These are phyloP conservation scores for Eleutherodactylus coqui DNA, from an alignment of 2,797 vertebrate species.

Conservation along the genomic window DNA sequence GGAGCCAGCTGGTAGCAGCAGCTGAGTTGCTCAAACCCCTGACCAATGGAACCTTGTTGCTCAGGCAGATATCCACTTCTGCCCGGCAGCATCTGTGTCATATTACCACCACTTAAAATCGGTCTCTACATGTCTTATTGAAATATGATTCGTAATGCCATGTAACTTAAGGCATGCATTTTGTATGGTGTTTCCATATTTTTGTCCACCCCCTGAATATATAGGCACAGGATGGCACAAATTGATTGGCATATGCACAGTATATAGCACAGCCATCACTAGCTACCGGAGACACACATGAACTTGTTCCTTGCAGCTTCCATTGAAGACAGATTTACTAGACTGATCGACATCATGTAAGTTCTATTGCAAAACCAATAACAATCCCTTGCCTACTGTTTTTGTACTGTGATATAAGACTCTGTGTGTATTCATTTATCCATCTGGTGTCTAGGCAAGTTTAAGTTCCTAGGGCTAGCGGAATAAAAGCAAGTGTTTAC, in stretches of 20 bases:
- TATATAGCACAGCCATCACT: neutral
- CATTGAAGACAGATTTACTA: neutral
- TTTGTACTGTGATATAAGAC: neutral
- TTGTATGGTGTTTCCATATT: no score
- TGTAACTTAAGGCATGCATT: no score
- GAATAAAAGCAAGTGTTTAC: neutral
- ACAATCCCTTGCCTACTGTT: neutral
- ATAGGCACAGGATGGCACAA: neutral
- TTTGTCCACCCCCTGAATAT: no score
- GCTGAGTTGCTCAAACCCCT: no score
- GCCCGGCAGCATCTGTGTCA: no score
- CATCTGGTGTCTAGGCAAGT: neutral
- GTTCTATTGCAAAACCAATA: neutral
- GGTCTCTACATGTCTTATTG: no score
- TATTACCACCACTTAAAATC: no score
- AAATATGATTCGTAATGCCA: no score
- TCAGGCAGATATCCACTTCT: no score
- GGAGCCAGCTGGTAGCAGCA: no score
- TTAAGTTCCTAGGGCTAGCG: neutral
- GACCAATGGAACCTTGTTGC: no score
- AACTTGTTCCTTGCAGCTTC: neutral
- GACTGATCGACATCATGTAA: neutral
- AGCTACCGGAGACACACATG: neutral
- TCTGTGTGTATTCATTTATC: neutral
- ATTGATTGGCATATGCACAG: neutral